Conservation (phyloP, 1,140 invertebrate genomes). For the Triops longicaudatus region DNA sequence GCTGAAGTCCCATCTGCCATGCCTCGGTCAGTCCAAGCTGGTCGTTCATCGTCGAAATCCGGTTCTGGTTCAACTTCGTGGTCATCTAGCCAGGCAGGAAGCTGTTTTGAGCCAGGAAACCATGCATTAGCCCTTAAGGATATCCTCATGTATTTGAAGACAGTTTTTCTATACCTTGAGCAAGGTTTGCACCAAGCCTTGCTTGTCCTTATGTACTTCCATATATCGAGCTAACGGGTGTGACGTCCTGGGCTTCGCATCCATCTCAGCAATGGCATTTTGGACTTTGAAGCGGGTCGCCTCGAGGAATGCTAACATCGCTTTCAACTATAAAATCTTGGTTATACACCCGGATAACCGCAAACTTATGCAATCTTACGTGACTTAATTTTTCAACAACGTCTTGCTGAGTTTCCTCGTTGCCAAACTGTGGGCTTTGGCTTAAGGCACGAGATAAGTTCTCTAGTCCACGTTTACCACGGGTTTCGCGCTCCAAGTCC, state of each 20-base stretch:
- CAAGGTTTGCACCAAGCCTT: slow-evolving; percentile 75
- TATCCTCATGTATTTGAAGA: neutral
- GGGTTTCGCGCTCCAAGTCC: slow-evolving; percentile 73
- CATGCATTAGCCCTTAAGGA: neutral
- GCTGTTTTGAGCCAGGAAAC: neutral
- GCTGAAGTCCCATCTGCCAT: slow-evolving; percentile 73
- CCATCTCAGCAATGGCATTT: slow-evolving; percentile 66
- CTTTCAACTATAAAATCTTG: slow-evolving; percentile 61
- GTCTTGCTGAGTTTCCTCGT: slow-evolving; percentile 83
- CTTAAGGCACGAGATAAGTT: slow-evolving; percentile 84
- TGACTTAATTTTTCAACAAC: slow-evolving; percentile 84
- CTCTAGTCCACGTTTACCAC: slow-evolving; percentile 75
- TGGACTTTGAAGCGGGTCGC: slow-evolving; percentile 80
- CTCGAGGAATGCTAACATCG: slow-evolving; percentile 85
- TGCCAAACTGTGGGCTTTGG: slow-evolving; percentile 77
- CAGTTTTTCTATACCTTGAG: slow-evolving; percentile 52
- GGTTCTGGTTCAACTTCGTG: neutral
- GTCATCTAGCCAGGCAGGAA: neutral
- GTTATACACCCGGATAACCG: slow-evolving; percentile 16
- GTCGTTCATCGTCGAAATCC: slow-evolving; percentile 23
- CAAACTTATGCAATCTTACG: slow-evolving; percentile 47
- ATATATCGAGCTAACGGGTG: slow-evolving; percentile 79
- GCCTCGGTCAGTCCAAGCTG: slow-evolving; percentile 62
- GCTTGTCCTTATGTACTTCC: slow-evolving; percentile 76
- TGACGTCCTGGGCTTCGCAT: slow-evolving; percentile 49